Evolutionary conservation across 53 echinoderm and acorn worm genomes (phyloP).

Genomic region (Actinopyga echinites): DNA sequence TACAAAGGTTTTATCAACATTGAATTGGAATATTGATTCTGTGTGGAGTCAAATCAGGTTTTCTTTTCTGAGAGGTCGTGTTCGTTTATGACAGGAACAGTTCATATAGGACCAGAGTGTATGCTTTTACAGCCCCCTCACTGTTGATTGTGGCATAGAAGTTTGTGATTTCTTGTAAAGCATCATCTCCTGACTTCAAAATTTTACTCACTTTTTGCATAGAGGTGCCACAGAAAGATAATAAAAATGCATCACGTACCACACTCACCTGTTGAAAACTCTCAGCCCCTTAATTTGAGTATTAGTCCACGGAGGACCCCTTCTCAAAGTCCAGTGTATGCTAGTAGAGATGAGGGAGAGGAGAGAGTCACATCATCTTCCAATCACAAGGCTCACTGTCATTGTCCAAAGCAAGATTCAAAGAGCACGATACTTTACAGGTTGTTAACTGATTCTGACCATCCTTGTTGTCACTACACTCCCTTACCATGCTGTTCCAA

Average conservation of each 20-base stretch:
- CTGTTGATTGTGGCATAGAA: too few species aligned
- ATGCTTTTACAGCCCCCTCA: too few species aligned
- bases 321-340: conserved; percentile 4
- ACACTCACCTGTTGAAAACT: conserved; percentile 66
- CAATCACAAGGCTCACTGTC: conserved; percentile 52
- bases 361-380: conserved; percentile 32
- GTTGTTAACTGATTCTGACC: conserved; percentile 74
- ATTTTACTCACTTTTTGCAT: too few species aligned
- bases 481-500: conserved; percentile 25
- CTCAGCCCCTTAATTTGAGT: conserved; percentile 83
- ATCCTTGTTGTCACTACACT: conserved; percentile 52
- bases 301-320: conserved; percentile 74
- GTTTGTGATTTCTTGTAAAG: too few species aligned
- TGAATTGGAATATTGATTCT: too few species aligned
- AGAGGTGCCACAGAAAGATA: too few species aligned
- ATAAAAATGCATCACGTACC: conserved; percentile 74
- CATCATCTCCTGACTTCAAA: too few species aligned
- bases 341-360: conserved; percentile 61
- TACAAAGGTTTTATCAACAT: too few species aligned
- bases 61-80: too few species aligned
- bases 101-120: too few species aligned
- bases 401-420: conserved; percentile 84
- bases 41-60: too few species aligned
- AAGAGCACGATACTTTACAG: conserved; percentile 95
- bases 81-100: too few species aligned